Evolutionary conservation across 2,113 vertebrate genomes (phyloP).

Genomic region (Forbesichthys papilliferus): DNA sequence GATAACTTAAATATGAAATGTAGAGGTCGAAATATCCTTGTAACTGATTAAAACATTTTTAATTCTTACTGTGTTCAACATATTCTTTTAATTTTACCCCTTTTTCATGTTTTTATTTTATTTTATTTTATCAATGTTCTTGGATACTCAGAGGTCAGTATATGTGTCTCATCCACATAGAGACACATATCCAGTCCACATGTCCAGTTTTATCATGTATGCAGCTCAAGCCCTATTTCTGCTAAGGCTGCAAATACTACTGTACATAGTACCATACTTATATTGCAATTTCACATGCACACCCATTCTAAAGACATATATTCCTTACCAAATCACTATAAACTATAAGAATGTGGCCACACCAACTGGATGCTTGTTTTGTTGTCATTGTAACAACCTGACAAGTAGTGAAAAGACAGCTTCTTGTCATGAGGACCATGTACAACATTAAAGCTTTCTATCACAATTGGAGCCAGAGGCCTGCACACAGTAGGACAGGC

Average conservation of each 20-base stretch:
- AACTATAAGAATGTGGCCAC: constrained; percentile 5
- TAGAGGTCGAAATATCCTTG: neutral
- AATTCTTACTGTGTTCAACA: neutral
- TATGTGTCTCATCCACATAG: constrained; percentile 33
- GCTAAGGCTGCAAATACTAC: constrained; percentile 15
- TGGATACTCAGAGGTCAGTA: constrained; percentile 20
- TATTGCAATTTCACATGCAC: constrained; percentile 44
- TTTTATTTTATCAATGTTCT: neutral
- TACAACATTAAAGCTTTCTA: constrained; percentile 49
- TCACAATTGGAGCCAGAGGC: constrained; percentile 52
- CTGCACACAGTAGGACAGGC: constrained; percentile 40
- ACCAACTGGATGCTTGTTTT: constrained; percentile 5
- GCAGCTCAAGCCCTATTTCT: constrained; percentile 9
- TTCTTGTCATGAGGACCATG: constrained; percentile 48
- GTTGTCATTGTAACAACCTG: constrained; percentile 55
- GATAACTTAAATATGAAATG: too few relatives aligned
- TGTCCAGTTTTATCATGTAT: constrained; percentile 37
- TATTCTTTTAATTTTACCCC: constrained; percentile 23
- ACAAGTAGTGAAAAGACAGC: constrained; percentile 58
- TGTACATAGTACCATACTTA: constrained; percentile 45
- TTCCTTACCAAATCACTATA: constrained; percentile 5
- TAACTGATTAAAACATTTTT: neutral
- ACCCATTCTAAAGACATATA: constrained; percentile 14
- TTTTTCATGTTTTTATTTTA: constrained; percentile 11
- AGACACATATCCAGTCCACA: neutral